phyloP scores from a whole-genome alignment of 1,140 invertebrate species.

The Calephelis virginiensis region DNA sequence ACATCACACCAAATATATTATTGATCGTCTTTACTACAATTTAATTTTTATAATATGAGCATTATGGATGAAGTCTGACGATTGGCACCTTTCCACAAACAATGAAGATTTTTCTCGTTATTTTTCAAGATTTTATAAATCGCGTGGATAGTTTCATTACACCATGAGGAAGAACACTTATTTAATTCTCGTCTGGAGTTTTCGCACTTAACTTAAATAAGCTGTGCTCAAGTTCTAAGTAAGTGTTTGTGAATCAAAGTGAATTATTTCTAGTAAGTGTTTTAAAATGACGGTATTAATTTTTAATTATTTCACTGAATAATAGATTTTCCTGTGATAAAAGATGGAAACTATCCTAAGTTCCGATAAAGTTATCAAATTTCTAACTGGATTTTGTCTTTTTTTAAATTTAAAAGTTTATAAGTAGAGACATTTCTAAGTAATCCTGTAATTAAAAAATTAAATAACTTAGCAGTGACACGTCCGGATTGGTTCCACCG shows the following conservation, averaged over 20 bases:
- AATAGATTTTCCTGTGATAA: too few species aligned
- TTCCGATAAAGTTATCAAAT: too few species aligned
- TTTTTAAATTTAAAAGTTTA: too few species aligned
- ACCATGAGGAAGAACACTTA: not conserved
- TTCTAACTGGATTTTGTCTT: too few species aligned
- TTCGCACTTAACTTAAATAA: not conserved
- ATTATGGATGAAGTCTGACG: not conserved
- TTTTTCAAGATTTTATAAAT: not conserved
- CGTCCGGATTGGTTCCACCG: too few species aligned
- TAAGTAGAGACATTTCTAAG: too few species aligned
- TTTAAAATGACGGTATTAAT: not conserved
- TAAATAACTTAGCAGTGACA: too few species aligned
- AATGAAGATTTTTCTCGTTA: not conserved
- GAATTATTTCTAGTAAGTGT: not conserved
- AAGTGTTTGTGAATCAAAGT: not conserved
- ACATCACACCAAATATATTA: constrained; percentile 40
- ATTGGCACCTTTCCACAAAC: not conserved
- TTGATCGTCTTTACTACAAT: constrained; percentile 42
- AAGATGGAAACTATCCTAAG: too few species aligned
- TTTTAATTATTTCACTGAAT: too few species aligned
- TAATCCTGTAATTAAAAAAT: too few species aligned
- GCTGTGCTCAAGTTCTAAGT: not conserved
- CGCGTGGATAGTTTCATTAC: constrained; percentile 14
- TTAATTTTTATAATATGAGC: constrained; percentile 44
- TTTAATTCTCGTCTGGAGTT: constrained; percentile 6